These are phyloP conservation scores for Axis porcinus DNA, from an alignment of 2,113 vertebrate species.

Conservation along the genomic window DNA sequence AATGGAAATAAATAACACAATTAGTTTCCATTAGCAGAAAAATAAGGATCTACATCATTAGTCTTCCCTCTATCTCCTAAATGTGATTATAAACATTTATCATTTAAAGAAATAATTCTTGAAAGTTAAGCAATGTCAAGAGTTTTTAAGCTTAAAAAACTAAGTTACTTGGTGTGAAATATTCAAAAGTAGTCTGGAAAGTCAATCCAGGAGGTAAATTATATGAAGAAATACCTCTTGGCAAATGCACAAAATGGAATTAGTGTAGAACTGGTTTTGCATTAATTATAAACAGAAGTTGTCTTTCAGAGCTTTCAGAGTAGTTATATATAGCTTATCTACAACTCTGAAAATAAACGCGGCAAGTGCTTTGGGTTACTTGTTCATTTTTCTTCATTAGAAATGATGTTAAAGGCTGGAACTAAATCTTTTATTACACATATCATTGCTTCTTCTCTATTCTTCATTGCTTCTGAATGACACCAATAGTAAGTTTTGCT, in stretches of 20 bases:
- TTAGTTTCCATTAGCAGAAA: constrained; percentile 45
- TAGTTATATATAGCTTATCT: background rate
- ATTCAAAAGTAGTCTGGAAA: background rate
- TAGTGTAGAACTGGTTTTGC: background rate
- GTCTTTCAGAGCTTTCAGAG: background rate
- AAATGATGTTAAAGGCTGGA: background rate
- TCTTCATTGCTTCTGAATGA: background rate
- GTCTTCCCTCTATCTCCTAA: background rate
- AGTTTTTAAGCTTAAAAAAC: constrained; percentile 31
- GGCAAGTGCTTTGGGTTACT: background rate
- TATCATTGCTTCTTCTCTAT: background rate
- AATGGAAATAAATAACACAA: constrained; percentile 41
- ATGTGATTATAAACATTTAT: constrained; percentile 41
- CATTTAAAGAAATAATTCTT: constrained; percentile 5
- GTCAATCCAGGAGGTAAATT: background rate
- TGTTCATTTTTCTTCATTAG: background rate
- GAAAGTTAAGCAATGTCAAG: background rate
- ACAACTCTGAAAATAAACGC: background rate
- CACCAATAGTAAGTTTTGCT: background rate
- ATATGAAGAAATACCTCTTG: background rate
- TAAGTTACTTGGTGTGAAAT: background rate
- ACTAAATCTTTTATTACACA: background rate
- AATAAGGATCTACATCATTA: constrained; percentile 21
- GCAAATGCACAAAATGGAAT: background rate
- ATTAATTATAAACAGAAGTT: constrained; percentile 17